A percentile compares a stretch with the other conserved stretches of the same genome.
Conservation (phyloP, 2,888 invertebrate genomes). For the Agrochola lota region DNA sequence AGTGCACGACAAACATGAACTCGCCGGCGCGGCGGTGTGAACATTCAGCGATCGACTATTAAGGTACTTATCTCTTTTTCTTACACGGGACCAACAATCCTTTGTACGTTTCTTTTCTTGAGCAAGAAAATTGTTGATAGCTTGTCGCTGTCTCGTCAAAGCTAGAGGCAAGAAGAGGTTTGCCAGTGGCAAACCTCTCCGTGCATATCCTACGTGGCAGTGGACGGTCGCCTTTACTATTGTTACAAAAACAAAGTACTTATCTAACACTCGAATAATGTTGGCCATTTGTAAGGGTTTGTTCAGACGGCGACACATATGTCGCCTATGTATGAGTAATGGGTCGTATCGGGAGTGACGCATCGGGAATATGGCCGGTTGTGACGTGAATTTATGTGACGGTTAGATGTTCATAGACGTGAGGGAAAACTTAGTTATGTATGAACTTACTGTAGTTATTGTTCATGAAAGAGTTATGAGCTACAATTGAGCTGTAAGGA, state of each 20-base stretch:
- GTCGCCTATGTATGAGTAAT: slow-evolving; percentile 55
- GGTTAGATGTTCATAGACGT: slow-evolving; percentile 21
- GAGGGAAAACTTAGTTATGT: slow-evolving; percentile 17
- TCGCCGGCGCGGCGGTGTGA: neutral
- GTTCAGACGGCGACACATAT: slow-evolving; percentile 46
- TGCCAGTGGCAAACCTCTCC: neutral
- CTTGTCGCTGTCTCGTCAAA: neutral
- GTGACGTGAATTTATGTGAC: slow-evolving; percentile 45
- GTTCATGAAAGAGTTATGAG: slow-evolving; percentile 31
- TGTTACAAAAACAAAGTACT: slow-evolving; percentile 54
- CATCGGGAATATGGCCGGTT: slow-evolving; percentile 25
- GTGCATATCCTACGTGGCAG: neutral
- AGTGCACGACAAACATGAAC: no score
- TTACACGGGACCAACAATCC: neutral
- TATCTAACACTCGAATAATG: slow-evolving; percentile 54
- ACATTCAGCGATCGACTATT: neutral
- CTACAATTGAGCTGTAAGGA: no score
- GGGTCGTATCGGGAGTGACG: slow-evolving; percentile 45
- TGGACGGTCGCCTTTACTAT: slow-evolving; percentile 22
- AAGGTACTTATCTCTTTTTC: neutral
- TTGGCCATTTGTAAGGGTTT: slow-evolving; percentile 50
- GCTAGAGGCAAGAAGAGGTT: no score
- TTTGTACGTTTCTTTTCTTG: neutral
- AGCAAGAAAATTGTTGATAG: neutral
- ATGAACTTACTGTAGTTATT: slow-evolving; percentile 22